These are phyloP conservation scores for Perodicticus potto DNA, from an alignment of 2,797 vertebrate genomes.

Conservation along the genomic window DNA sequence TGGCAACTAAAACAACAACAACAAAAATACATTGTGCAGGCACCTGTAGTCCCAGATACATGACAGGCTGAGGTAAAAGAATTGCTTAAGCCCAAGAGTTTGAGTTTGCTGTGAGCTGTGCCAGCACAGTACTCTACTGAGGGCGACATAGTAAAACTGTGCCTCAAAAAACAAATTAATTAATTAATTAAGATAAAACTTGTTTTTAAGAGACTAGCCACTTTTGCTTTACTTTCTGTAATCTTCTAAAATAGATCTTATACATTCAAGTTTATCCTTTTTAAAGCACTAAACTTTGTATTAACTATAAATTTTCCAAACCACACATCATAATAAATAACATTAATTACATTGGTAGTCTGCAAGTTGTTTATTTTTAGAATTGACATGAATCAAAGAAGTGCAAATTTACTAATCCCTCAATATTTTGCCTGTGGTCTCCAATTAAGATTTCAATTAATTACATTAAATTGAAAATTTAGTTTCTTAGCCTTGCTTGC, in stretches of 20 bases:
- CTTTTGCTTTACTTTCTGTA: slow-evolving; percentile 36
- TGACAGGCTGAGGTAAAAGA: no score
- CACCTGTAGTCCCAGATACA: no score
- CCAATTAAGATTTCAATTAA: neutral
- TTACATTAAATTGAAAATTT: neutral
- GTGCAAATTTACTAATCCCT: neutral
- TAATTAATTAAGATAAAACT: neutral
- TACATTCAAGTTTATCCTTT: slow-evolving; percentile 68
- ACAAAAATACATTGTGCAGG: no score
- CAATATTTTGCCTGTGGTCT: neutral
- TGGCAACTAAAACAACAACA: no score
- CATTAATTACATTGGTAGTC: neutral
- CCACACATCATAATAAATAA: neutral
- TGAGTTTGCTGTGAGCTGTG: no score
- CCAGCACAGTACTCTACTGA: no score
- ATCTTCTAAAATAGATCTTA: slow-evolving; percentile 34
- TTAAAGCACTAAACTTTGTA: slow-evolving; percentile 67
- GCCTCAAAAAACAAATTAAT: no score
- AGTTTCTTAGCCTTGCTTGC: neutral
- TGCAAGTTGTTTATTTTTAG: neutral
- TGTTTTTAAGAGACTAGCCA: slow-evolving; percentile 37
- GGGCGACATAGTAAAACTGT: no score
- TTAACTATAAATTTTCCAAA: slow-evolving; percentile 1
- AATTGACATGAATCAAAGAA: neutral
- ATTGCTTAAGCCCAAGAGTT: no score